Evolutionary conservation across 2,888 invertebrate genomes (phyloP), one percentile per base, ranked within the genome.

Genomic region (Lepidochrysops patricia): DNA sequence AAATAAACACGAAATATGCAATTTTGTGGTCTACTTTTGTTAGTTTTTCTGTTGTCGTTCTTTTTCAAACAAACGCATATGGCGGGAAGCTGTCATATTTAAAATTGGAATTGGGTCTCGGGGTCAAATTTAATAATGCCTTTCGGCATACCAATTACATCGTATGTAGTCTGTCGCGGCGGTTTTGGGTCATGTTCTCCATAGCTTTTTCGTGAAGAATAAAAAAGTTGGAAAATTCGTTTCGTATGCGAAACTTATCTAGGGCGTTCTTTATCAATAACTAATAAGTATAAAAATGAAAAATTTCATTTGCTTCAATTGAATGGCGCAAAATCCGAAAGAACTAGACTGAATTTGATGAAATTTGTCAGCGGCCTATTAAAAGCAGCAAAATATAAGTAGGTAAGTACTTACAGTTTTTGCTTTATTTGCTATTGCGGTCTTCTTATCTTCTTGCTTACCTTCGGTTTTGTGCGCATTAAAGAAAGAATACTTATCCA

Each of bases 1-100:
- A 50, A 32, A 59, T 50, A 57, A 61, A 58, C 58, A 57, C 60
- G 43, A 62, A 62, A 58, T 56, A 43, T 56, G 58, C 57, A 54
- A 49, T 60, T 57, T 60, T 60, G 62, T 26, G 62, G 62, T 62
- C 57, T 13, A 49, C 25, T 61, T 60, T 57, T 57, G 50, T 62
- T 13, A 15, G 23, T 27, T 27, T 60, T 56, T 62, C 58, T 32
- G 57, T 58, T 58, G 26, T 50, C 12, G 19, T 57, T 50, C 54
- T 34, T 50, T 52, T 52, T 15, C 7, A 52, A 26, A 13, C 13
- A n/a, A n/a, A n/a, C 27, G 54, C 54, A 54, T 13, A 52, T 52
- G 52, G 52, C 52, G 50, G 13, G 7, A 15, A 29, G 32, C 26
- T 52, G 43, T 43, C 43, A 43, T 43, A 57, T 57, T 57, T 43